Evolutionary conservation across 2,797 vertebrate species (phyloP), one percentile per base, ranked within the genome.

Genomic region (Poecilia velifera): DNA sequence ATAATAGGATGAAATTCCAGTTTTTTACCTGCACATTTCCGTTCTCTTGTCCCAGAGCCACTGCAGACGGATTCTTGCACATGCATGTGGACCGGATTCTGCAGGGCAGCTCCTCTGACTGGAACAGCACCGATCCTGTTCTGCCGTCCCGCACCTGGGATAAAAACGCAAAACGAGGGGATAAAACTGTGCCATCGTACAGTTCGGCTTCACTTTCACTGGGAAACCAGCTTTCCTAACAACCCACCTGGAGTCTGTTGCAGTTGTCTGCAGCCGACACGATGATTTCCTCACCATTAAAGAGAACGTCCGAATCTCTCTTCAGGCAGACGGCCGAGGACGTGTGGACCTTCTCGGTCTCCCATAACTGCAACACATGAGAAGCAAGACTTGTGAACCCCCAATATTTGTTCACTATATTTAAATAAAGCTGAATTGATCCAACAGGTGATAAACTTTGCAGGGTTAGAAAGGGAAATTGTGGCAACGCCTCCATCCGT

Each of bases 291-390:
- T 87, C 91, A 6, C 90, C 92, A 45, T 84, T 90, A 92, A 99
- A 98, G 13, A 96, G 80, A 73, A 97, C 97, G 46, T 98, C 97
- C 9, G 97, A 94, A 87, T 98, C 97, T 92, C 97, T 96, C 93
- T 98, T 98, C 81, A 99, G 95, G 53, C 95, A 92, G 84, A 95
- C 86, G 49, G 96, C 96, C 28, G 97, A 98, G 72, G 97, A 96
- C 71, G 96, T 96, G 95, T 97, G 97, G n/a, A 99, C 96, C 81
- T 96, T 97, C 59, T 95, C 96, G 0, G 97, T 98, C 92, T 99
- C 97, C 98, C 98, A 99, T 51, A 99, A 91, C 98, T 99, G 84
- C 76, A 79, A 86, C 73, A 74, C 8, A 87, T 89, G 0, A 70
- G 18, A 74, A 59, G 86, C n/a, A 72, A 20, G 55, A 72, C 0